Evolutionary conservation across 2,797 vertebrate genomes (phyloP), one percentile per base, ranked within the genome.

Genomic region (Melanotaenia pygmaea): DNA sequence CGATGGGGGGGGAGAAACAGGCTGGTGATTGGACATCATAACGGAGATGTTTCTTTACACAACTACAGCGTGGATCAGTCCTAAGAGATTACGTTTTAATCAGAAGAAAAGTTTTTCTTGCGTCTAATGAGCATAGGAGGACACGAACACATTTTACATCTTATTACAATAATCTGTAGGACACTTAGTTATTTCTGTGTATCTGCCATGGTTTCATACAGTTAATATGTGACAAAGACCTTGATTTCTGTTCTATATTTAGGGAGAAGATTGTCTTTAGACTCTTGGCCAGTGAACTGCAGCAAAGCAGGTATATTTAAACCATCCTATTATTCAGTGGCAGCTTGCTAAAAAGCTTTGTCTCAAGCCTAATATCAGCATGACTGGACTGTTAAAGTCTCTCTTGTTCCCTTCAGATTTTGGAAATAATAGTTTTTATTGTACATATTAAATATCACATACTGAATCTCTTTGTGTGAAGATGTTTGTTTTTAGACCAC

Each of bases 11-110:
- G 28, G 0, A 35, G 2, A 8, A 74, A 73, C 50, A 75, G 45
- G 12, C 81, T 93, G 70, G 26, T 93, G 61, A 90, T 88, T 0
- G 91, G 89, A 8, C 91, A 91, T 54, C 83, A 82, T 60, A 88
- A 77, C 1, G 92, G 92, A 74, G 87, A 93, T 8, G 70, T 93
- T 1, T 85, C 84, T 5, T 60, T 93, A 12, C 83, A 88, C 81
- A 9, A 50, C 37, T 79, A 24, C 63, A 59, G 43, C 0, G 2
- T 3, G 0, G 53, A 24, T 28, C 69, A 16, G 34, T 64, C n/a
- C 4, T 9, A 12, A 28, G 2, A 4, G 4, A 35, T 3, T 0
- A 10, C 30, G 20, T 7, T 76, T 68, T 40, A 47, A 57, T 59
- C 14, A 57, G 32, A 63, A 45, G 14, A 12, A 18, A 51, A 45